phyloP scores from a whole-genome alignment of 2,113 vertebrate genomes.

The Beaufortia kweichowensis region DNA sequence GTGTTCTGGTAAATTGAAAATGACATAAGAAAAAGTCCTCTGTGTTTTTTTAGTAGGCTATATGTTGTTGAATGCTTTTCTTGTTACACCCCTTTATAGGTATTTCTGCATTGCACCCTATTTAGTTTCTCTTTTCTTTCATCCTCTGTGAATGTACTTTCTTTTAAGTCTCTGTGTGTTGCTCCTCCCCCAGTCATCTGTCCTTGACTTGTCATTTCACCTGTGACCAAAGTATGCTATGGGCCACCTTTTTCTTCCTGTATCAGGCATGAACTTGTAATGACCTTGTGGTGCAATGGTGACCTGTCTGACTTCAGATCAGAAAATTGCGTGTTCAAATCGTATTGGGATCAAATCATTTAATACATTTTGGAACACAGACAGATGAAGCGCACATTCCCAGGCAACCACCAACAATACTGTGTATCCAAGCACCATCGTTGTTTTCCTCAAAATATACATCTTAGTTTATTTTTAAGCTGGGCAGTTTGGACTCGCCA shows the following conservation, averaged over 20 bases:
- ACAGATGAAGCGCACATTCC: not conserved
- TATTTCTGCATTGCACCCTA: not conserved
- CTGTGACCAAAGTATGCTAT: slow-evolving; percentile 2
- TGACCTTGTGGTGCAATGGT: not conserved
- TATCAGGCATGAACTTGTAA: not conserved
- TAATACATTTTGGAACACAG: not conserved
- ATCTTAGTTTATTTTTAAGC: no score
- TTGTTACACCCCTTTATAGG: not conserved
- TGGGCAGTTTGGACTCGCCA: not conserved
- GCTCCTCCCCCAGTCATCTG: slow-evolving; percentile 24
- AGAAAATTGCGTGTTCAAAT: not conserved
- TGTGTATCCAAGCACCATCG: no score
- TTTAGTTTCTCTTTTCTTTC: slow-evolving; percentile 17
- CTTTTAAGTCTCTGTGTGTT: not conserved
- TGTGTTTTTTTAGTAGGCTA: not conserved
- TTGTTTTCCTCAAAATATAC: no score
- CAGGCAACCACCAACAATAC: no score
- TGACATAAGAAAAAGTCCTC: not conserved
- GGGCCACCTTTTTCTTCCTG: not conserved
- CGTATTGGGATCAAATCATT: not conserved
- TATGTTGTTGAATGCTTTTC: not conserved
- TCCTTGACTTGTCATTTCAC: slow-evolving; percentile 31
- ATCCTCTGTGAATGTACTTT: not conserved
- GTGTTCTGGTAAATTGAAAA: not conserved
- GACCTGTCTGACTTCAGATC: not conserved